Evolutionary conservation across 2,797 vertebrate genomes (phyloP), one percentile per base, ranked within the genome.

Genomic region (Sternotherus odoratus): DNA sequence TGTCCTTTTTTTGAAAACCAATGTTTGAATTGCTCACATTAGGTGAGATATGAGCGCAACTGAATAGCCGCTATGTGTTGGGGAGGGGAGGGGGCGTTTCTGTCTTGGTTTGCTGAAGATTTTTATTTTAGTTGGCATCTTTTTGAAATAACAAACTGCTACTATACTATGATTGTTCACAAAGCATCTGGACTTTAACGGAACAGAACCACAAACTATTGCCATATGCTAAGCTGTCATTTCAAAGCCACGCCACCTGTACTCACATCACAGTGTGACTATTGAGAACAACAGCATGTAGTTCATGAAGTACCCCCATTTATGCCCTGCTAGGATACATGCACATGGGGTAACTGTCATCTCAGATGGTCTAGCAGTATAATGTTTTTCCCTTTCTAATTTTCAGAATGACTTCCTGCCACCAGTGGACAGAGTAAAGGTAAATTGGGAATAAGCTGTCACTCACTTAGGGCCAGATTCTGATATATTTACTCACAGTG

Each of bases 101-200:
- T 48, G 51, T 7, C 36, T 57, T 12, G 26, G 16, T 48, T 13
- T 85, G 77, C 78, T 77, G 88, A 81, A 81, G 79, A 77, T 69
- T 36, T 69, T 66, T 69, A 36, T 36, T 48, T 4, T 26, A 66
- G 26, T 81, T 89, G 63, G 36, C 36, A 85, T 6, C 66, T 86
- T 94, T 78, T 54, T 72, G 69, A 89, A 94, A 84, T 82, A 91
- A 81, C n/a, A 66, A 87, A 87, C 74, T 43, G 21, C 28, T 86
- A 80, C 74, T 82, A 75, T 33, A 39, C 26, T n/a, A 69, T 12
- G 16, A 46, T 79, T 94, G 82, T 79, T 53, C 49, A 80, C 46
- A 78, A 89, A 83, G 53, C 21, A 7, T 75, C 49, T 91, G 79
- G 46, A 85, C 48, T 85, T 66, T 77, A 57, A 48, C 2, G 79